phyloP scores from a whole-genome alignment of 2,888 invertebrate genomes.

The Carterocephalus palaemon region DNA sequence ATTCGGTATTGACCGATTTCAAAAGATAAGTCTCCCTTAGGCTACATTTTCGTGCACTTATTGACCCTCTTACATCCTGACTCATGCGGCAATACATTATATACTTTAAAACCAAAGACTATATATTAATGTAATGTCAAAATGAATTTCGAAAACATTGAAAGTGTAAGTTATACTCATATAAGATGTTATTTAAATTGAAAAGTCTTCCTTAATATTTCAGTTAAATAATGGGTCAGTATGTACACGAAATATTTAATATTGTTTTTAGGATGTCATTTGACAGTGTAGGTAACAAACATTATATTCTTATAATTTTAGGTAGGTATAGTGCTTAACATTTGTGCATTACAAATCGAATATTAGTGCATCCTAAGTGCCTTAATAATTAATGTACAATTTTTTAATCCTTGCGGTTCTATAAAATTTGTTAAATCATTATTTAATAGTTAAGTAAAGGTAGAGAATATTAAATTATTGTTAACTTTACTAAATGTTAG shows the following conservation, averaged over 20 bases:
- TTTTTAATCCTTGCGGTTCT: slow-evolving; percentile 67
- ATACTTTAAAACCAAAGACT: slow-evolving; percentile 71
- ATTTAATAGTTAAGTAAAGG: slow-evolving; percentile 64
- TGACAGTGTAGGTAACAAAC: too few relatives aligned
- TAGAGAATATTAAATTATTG: slow-evolving; percentile 78
- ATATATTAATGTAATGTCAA: slow-evolving; percentile 42
- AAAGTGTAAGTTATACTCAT: too few relatives aligned
- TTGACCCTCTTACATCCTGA: slow-evolving; percentile 48
- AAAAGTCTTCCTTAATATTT: slow-evolving; percentile 56
- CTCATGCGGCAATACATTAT: slow-evolving; percentile 57
- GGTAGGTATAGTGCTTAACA: slow-evolving; percentile 73
- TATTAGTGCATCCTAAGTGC: slow-evolving; percentile 73
- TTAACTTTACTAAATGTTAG: slow-evolving; percentile 76
- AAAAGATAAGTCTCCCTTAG: slow-evolving; percentile 47
- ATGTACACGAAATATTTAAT: slow-evolving; percentile 52
- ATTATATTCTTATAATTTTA: slow-evolving; percentile 56
- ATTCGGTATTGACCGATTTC: slow-evolving; percentile 59
- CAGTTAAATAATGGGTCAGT: slow-evolving; percentile 48
- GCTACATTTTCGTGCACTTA: slow-evolving; percentile 58
- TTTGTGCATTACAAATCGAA: slow-evolving; percentile 61
- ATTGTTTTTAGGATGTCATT: slow-evolving; percentile 43
- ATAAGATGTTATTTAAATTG: slow-evolving; percentile 35
- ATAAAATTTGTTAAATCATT: slow-evolving; percentile 68
- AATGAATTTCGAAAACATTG: slow-evolving; percentile 49
- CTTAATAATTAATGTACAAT: slow-evolving; percentile 74